Conservation (phyloP, 2,113 vertebrate species). For the Dicrurus megarhynchus region DNA sequence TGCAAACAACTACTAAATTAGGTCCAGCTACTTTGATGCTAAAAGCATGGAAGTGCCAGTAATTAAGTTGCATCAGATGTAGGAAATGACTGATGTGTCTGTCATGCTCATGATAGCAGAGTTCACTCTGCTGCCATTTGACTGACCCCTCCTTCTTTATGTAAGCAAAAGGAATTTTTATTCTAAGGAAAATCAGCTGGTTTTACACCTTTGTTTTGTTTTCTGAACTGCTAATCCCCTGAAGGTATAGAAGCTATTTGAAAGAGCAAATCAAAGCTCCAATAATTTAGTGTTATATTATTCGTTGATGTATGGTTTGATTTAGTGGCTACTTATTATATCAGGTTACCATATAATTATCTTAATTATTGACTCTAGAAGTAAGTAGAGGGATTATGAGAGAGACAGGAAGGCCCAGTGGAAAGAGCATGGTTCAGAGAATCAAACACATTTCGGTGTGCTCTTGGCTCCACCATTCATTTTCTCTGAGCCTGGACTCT, state of each 20-base stretch:
- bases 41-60: conserved; percentile 39
- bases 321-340: conserved; percentile 63
- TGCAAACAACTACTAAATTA: conserved; percentile 55
- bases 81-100: conserved; percentile 39
- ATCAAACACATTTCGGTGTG: not conserved
- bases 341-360: conserved; percentile 65
- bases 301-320: conserved; percentile 58
- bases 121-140: conserved; percentile 2
- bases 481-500: not conserved
- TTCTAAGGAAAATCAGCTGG: conserved; percentile 7
- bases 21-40: conserved; percentile 37
- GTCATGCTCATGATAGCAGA: not conserved
- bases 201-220: conserved; percentile 48
- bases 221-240: conserved; percentile 31
- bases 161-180: conserved; percentile 28
- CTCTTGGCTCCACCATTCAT: not conserved
- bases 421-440: conserved; percentile 26
- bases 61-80: conserved; percentile 43
- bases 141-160: not conserved
- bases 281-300: conserved; percentile 49
- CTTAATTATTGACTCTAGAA: conserved; percentile 59
- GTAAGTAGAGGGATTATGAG: conserved; percentile 44
- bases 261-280: conserved; percentile 46
- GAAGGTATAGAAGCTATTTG: conserved; percentile 37
- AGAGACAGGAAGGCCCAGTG: conserved; percentile 31